A percentile compares a stretch with the other conserved stretches of the same genome.
Conservation (phyloP, 2,888 invertebrate species). For the Polia nebulosa region DNA sequence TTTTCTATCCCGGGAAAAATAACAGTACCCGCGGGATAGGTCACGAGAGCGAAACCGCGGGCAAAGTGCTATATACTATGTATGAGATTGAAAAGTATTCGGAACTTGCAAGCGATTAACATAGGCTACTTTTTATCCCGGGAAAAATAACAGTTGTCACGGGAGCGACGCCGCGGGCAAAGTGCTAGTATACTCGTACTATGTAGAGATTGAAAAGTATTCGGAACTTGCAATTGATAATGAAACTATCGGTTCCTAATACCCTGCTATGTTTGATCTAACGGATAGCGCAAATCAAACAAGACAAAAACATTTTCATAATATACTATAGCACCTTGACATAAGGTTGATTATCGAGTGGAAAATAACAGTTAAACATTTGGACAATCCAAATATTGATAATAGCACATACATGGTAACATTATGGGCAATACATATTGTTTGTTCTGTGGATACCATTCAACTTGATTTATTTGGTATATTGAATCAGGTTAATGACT, state of each 20-base stretch:
- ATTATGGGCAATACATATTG: constrained; percentile 52
- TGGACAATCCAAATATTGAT: constrained; percentile 74
- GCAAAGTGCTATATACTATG: no score
- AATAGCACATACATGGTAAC: constrained; percentile 62
- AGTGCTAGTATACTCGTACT: constrained; percentile 14
- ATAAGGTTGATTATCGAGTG: constrained; percentile 36
- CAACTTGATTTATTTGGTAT: constrained; percentile 46
- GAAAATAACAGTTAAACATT: constrained; percentile 66
- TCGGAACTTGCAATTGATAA: constrained; percentile 41
- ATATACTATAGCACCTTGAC: not conserved
- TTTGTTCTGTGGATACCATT: constrained; percentile 56
- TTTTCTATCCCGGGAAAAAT: no score
- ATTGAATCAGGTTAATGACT: constrained; percentile 54
- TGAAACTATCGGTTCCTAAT: constrained; percentile 59
- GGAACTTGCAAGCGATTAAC: no score
- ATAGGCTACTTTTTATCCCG: no score
- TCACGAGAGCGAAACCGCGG: no score
- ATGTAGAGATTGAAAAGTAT: constrained; percentile 21
- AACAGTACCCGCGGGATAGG: no score
- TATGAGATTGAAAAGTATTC: no score
- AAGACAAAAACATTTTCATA: not conserved
- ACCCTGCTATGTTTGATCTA: constrained; percentile 74
- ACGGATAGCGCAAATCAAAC: constrained; percentile 69
- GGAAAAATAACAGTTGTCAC: no score
- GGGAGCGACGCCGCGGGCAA: no score